Evolutionary conservation across 2,113 vertebrate species (phyloP).

Genomic region (Shinisaurus crocodilurus): DNA sequence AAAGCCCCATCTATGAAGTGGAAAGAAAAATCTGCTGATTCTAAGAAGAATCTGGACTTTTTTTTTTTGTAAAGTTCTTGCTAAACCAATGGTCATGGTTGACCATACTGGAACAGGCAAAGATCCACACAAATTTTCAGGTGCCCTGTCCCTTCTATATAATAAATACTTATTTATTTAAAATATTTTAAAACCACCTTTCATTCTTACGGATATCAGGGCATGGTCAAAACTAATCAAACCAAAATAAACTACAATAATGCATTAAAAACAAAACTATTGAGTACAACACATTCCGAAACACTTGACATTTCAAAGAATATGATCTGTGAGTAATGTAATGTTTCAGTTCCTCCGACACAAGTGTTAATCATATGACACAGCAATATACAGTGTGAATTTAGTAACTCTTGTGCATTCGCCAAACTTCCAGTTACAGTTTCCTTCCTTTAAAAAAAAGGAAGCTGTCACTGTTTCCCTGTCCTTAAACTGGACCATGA

Average conservation of each 20-base stretch:
- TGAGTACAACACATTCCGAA: neutral
- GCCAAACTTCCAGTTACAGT: neutral
- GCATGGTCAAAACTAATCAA: neutral
- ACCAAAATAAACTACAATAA: neutral
- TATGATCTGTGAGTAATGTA: no score
- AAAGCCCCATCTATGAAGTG: conserved; percentile 34
- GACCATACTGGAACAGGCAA: conserved; percentile 33
- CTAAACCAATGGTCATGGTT: conserved; percentile 38
- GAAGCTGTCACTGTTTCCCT: no score
- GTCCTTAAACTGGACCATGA: neutral
- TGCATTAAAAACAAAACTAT: neutral
- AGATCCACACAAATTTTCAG: conserved; percentile 49
- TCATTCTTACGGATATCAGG: neutral
- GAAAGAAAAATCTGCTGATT: conserved; percentile 46
- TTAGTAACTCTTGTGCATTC: neutral
- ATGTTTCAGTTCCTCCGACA: no score
- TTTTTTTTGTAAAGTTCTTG: no score
- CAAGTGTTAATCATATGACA: neutral
- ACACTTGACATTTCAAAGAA: neutral
- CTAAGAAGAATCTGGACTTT: conserved; percentile 53
- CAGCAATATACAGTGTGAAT: neutral
- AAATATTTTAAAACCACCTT: neutral
- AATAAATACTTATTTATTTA: neutral
- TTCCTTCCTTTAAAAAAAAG: neutral
- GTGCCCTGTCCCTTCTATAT: conserved; percentile 36